Conservation (phyloP, 1,140 invertebrate species). For the Drosophila tani region DNA sequence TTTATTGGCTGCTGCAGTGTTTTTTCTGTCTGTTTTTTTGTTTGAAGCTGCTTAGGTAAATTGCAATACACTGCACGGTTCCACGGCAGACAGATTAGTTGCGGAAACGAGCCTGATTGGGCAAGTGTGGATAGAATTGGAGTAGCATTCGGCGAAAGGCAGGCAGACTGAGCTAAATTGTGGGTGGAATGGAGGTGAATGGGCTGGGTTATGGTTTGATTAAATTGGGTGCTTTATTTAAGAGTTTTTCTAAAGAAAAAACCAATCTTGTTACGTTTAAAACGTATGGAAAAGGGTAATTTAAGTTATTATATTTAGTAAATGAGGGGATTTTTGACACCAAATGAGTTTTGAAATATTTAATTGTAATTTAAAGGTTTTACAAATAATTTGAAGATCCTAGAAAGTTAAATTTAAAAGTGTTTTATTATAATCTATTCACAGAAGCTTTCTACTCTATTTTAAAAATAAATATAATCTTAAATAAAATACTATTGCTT, state of each 20-base stretch:
- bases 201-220: conserved; percentile 3
- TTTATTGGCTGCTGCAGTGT: conserved; percentile 25
- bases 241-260: not conserved
- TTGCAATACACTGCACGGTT: conserved; percentile 37
- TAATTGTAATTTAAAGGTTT: not conserved
- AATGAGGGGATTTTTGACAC: not conserved
- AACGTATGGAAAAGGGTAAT: not conserved
- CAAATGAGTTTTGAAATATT: not conserved
- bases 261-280: not conserved
- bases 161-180: conserved; percentile 9
- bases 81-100: conserved; percentile 34
- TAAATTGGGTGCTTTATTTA: conserved; percentile 8
- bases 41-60: conserved; percentile 33
- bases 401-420: too few species aligned
- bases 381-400: not conserved
- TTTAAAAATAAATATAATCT: too few species aligned
- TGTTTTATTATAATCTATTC: too few species aligned
- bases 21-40: not conserved
- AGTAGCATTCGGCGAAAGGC: conserved; percentile 30
- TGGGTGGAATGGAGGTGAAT: conserved; percentile 35
- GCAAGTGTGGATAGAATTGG: conserved; percentile 52
- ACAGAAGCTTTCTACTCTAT: too few species aligned
- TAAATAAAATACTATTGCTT: too few species aligned
- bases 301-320: too few species aligned
- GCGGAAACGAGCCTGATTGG: conserved; percentile 43